A percentile compares a stretch with the other conserved stretches of the same genome.
Conservation (phyloP, 2,888 invertebrate genomes). For the Xestia xanthographa region DNA sequence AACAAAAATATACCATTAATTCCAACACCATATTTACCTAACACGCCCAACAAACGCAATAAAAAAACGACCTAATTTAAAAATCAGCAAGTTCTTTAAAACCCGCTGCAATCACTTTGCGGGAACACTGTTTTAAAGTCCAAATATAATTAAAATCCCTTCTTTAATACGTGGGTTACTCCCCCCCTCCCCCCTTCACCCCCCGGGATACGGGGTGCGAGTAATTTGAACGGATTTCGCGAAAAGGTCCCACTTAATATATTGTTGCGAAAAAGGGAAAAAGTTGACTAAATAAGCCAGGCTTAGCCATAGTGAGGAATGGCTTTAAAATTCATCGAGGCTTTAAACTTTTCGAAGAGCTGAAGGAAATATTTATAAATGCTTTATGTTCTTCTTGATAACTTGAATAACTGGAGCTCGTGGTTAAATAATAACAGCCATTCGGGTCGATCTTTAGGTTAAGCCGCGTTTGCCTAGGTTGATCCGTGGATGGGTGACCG, state of each 20-base stretch:
- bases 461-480: background rate
- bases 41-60: constrained; percentile 23
- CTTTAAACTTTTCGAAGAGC: constrained; percentile 19
- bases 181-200: constrained; percentile 71
- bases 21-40: constrained; percentile 28
- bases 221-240: constrained; percentile 81
- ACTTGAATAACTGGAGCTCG: background rate
- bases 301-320: constrained; percentile 76
- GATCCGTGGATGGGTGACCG: background rate
- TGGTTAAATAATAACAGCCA: background rate
- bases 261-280: constrained; percentile 75
- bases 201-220: constrained; percentile 71
- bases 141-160: constrained; percentile 68
- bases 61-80: constrained; percentile 28
- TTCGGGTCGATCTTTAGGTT: background rate
- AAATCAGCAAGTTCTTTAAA: constrained; percentile 38
- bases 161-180: constrained; percentile 59
- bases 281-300: constrained; percentile 76
- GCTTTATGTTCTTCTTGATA: background rate
- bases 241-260: constrained; percentile 81
- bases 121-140: constrained; percentile 56
- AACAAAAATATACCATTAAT: background rate
- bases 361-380: background rate
- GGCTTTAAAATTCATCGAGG: constrained; percentile 77
- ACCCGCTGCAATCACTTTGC: constrained; percentile 61